Percentiles rank a stretch among this genome's conserved stretches.
These are phyloP conservation scores for Siniperca obscura DNA, from an alignment of 2,797 vertebrate genomes.

Conservation along the genomic window DNA sequence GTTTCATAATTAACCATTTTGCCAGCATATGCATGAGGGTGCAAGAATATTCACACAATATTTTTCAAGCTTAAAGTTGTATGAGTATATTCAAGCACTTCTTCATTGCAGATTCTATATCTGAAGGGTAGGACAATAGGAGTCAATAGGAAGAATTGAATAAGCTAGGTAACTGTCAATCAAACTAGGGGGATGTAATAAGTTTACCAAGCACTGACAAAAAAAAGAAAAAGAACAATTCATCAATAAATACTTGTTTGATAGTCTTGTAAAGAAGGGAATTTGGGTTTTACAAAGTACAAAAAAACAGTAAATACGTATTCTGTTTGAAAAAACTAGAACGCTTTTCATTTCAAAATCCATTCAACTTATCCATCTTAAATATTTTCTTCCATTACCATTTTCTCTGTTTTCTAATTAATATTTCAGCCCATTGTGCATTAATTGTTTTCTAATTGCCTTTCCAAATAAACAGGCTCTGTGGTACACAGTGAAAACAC, in stretches of 20 bases:
- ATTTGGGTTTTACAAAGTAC: not conserved
- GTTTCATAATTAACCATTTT: conserved; percentile 3
- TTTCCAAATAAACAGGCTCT: conserved; percentile 9
- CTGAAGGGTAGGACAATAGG: not conserved
- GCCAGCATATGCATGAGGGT: not conserved
- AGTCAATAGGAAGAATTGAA: not conserved
- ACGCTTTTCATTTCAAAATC: not conserved
- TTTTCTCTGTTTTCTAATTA: conserved; percentile 13
- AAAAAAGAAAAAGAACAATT: not conserved
- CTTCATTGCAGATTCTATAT: not conserved
- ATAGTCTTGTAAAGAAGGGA: not conserved
- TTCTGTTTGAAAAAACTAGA: not conserved
- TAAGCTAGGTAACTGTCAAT: not conserved
- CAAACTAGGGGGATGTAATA: not conserved
- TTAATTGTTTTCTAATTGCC: conserved; percentile 48
- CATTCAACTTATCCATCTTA: not conserved
- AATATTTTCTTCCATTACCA: not conserved
- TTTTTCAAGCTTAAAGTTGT: not conserved
- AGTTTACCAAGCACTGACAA: not conserved
- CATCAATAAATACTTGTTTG: not conserved
- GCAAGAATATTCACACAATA: not conserved
- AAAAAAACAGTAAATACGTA: not conserved
- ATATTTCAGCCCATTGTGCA: conserved; percentile 29
- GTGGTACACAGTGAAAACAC: not conserved
- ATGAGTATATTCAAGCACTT: not conserved